These are phyloP conservation scores for Cynoglossus semilaevis DNA, from an alignment of 2,113 vertebrate genomes.

Conservation along the genomic window DNA sequence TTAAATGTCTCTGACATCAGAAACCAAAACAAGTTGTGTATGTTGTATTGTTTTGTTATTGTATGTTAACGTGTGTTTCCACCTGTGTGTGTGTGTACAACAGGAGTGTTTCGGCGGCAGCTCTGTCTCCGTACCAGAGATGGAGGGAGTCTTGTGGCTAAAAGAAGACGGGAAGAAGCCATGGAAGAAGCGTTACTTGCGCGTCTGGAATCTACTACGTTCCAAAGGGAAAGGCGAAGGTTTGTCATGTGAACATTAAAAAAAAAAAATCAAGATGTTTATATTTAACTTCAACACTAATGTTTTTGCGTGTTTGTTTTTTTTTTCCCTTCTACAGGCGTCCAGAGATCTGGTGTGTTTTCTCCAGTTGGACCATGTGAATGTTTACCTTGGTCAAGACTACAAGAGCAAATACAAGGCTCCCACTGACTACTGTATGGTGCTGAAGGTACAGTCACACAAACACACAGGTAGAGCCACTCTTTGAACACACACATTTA, in stretches of 20 bases:
- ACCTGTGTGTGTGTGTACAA: constrained; percentile 8
- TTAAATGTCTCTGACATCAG: too few relatives aligned
- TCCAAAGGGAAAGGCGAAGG: constrained; percentile 98
- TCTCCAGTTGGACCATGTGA: constrained; percentile 95
- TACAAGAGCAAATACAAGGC: constrained; percentile 98
- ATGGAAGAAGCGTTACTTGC: constrained; percentile 98
- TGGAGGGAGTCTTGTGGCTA: constrained; percentile 95
- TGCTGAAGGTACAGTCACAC: constrained; percentile 84
- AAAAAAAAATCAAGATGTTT: too few relatives aligned
- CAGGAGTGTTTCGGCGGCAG: constrained; percentile 97
- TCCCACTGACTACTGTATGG: constrained; percentile 94
- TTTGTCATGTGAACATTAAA: constrained; percentile 46
- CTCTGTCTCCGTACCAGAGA: constrained; percentile 95
- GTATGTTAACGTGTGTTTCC: too few relatives aligned
- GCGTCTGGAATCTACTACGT: constrained; percentile 98
- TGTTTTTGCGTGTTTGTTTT: too few relatives aligned
- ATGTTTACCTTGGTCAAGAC: constrained; percentile 93
- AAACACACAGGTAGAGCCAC: too few relatives aligned
- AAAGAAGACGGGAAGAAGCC: constrained; percentile 99
- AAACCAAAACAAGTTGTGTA: too few relatives aligned
- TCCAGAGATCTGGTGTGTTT: constrained; percentile 96
- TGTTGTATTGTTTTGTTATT: too few relatives aligned
- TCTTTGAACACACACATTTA: too few relatives aligned
- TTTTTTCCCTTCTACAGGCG: constrained; percentile 72
- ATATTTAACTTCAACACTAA: background rate